These are phyloP conservation scores for Thaumatotibia leucotreta DNA, from an alignment of 1,140 invertebrate species.

Conservation along the genomic window DNA sequence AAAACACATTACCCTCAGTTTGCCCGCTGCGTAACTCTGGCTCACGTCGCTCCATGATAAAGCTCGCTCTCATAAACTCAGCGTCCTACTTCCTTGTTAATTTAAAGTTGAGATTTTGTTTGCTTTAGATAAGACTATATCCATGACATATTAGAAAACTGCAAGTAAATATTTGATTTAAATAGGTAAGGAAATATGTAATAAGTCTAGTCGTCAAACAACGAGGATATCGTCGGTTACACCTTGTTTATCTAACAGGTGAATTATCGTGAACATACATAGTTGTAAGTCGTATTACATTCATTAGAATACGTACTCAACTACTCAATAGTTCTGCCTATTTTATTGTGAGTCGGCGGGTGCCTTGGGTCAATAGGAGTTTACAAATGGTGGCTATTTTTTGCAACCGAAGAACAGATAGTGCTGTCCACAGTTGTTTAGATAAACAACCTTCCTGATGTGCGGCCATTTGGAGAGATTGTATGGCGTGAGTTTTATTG, in stretches of 20 bases:
- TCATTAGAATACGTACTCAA: too few relatives aligned
- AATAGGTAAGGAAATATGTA: too few relatives aligned
- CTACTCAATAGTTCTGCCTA: neutral
- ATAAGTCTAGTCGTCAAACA: too few relatives aligned
- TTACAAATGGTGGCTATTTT: conserved; percentile 34
- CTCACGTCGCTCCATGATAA: conserved; percentile 16
- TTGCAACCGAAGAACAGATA: conserved; percentile 34
- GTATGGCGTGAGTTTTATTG: neutral
- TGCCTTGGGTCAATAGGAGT: neutral
- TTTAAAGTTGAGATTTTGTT: conserved; percentile 12
- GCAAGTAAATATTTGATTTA: too few relatives aligned
- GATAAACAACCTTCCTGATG: conserved; percentile 34
- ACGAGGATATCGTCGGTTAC: too few relatives aligned
- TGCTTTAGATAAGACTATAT: neutral
- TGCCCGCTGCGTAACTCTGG: conserved; percentile 21
- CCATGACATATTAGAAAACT: neutral
- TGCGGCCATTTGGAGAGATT: conserved; percentile 28
- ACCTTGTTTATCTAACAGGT: too few relatives aligned
- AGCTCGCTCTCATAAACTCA: conserved; percentile 10
- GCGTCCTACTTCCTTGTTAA: conserved; percentile 7
- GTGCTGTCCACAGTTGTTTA: conserved; percentile 29
- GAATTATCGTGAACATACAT: too few relatives aligned
- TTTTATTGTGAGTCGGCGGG: neutral
- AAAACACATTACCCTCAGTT: conserved; percentile 23
- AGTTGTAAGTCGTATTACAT: too few relatives aligned